A percentile compares a stretch with the other conserved stretches of the same genome.
Conservation (phyloP, 2,113 vertebrate genomes). For the Mixornis gularis region DNA sequence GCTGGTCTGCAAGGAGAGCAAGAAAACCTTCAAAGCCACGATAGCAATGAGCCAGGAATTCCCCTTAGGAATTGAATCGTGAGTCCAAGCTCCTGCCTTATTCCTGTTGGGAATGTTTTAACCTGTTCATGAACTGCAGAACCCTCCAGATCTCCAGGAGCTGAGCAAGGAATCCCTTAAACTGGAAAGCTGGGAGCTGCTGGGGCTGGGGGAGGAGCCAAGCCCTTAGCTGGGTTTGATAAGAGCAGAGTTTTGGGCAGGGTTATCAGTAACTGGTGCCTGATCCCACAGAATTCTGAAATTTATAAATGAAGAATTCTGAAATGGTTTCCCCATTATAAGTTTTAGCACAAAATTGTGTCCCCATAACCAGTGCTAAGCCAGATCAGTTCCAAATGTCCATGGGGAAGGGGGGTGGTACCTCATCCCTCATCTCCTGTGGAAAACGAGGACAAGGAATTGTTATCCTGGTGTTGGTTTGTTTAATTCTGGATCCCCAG, state of each 20-base stretch:
- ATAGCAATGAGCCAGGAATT: conserved; percentile 99
- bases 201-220: not conserved
- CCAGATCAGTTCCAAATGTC: not conserved
- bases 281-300: not conserved
- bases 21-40: conserved; percentile 98
- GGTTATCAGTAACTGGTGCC: not conserved
- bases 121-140: accelerated
- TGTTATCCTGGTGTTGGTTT: not conserved
- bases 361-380: not conserved
- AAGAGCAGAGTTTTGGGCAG: not conserved
- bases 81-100: conserved; percentile 51
- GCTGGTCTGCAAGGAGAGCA: conserved; percentile 96
- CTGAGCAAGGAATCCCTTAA: not conserved
- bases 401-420: accelerated
- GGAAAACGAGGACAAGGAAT: not conserved
- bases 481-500: accelerated
- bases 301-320: too few species aligned
- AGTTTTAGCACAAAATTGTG: not conserved
- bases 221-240: accelerated
- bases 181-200: not conserved
- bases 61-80: conserved; percentile 95
- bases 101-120: not conserved
- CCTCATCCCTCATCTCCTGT: not conserved
- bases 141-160: accelerated
- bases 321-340: accelerated